Evolutionary conservation across 2,113 vertebrate genomes (phyloP).

Genomic region (Brachypodius melanocephalos): DNA sequence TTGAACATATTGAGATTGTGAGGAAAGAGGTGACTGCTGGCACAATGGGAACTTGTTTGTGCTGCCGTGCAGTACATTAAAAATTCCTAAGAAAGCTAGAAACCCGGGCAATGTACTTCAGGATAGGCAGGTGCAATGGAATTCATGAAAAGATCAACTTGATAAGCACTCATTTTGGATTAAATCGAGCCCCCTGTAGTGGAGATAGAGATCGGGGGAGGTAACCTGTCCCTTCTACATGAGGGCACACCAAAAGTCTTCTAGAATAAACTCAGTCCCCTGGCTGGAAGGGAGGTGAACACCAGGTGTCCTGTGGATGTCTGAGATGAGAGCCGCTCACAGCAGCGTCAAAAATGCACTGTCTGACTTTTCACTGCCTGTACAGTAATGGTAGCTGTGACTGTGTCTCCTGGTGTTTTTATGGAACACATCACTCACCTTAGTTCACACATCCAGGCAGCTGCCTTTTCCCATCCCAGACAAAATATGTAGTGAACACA

Average conservation of each 20-base stretch:
- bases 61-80: background rate
- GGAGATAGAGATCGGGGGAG: background rate
- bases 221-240: background rate
- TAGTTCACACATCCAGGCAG: background rate
- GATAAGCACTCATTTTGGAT: background rate
- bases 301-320: rapidly evolving
- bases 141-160: background rate
- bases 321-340: rapidly evolving
- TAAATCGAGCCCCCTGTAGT: rapidly evolving
- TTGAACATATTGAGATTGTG: background rate
- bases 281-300: background rate
- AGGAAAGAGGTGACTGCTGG: background rate
- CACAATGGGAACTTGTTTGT: background rate
- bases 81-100: background rate
- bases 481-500: rapidly evolving
- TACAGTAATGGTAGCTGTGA: background rate
- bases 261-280: rapidly evolving
- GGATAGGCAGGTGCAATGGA: background rate
- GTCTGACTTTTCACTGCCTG: background rate
- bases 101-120: background rate
- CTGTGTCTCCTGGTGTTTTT: background rate
- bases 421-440: background rate
- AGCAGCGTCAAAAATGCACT: background rate
- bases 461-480: background rate
- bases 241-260: background rate